Evolutionary conservation across 2,888 invertebrate species (phyloP).

Genomic region (Choreutis nemorana): DNA sequence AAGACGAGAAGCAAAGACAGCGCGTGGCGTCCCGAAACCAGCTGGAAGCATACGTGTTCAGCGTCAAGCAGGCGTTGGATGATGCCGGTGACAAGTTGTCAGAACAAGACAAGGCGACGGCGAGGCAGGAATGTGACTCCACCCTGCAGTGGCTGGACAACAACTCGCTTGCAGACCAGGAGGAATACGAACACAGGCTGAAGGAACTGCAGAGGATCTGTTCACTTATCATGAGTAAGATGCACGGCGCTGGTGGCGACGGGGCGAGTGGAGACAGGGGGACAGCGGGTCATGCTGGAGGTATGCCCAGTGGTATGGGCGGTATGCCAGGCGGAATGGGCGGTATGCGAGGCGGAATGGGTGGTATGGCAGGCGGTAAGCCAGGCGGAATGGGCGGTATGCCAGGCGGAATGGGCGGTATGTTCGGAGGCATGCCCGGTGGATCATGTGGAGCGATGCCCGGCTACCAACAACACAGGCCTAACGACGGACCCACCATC

Average conservation of each 20-base stretch:
- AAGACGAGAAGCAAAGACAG: slow-evolving; percentile 74
- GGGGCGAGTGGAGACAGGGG: slow-evolving; percentile 14
- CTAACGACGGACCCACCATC: slow-evolving; percentile 7
- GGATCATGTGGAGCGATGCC: neutral
- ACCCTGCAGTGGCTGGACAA: slow-evolving; percentile 75
- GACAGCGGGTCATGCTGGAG: no score
- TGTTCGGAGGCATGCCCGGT: neutral
- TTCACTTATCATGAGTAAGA: slow-evolving; percentile 64
- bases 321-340: no score
- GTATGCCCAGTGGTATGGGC: no score
- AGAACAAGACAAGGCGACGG: slow-evolving; percentile 70
- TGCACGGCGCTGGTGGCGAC: slow-evolving; percentile 57
- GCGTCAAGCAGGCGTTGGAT: slow-evolving; percentile 72
- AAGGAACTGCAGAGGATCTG: slow-evolving; percentile 68
- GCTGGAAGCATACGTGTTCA: slow-evolving; percentile 75
- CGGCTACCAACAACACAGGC: slow-evolving; percentile 4
- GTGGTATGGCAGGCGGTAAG: slow-evolving; percentile 40
- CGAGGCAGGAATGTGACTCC: slow-evolving; percentile 61
- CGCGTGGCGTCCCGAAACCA: slow-evolving; percentile 74
- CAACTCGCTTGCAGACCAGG: slow-evolving; percentile 71
- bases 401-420: neutral
- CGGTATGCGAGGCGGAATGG: no score
- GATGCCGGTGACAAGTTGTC: slow-evolving; percentile 69
- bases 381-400: slow-evolving; percentile 2
- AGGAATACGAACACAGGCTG: slow-evolving; percentile 68